phyloP scores from a whole-genome alignment of 1,140 invertebrate species.

The Hestina assimilis region DNA sequence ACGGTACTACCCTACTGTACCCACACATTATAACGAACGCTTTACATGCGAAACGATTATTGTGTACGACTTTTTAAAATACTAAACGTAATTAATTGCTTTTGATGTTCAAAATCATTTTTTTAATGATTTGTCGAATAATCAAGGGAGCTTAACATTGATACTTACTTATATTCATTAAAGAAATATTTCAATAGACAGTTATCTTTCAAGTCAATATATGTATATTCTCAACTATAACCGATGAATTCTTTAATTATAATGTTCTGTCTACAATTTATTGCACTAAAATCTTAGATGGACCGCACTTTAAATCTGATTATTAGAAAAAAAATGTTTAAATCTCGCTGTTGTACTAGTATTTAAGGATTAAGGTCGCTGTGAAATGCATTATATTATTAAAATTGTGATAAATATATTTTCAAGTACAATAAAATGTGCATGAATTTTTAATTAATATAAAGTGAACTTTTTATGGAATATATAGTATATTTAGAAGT shows the following conservation, averaged over 20 bases:
- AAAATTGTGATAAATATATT: constrained; percentile 18
- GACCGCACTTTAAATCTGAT: constrained; percentile 9
- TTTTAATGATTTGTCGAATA: neutral
- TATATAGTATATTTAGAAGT: too few species aligned
- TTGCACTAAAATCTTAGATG: constrained; percentile 7
- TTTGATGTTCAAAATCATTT: neutral
- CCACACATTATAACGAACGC: constrained; percentile 16
- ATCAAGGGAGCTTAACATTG: neutral
- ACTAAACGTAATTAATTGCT: neutral
- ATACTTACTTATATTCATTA: neutral
- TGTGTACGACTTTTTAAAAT: constrained; percentile 2
- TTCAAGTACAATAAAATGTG: constrained; percentile 5
- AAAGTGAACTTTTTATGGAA: neutral
- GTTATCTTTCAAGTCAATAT: neutral
- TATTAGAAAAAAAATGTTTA: constrained; percentile 2
- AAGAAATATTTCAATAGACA: neutral
- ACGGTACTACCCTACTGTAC: neutral
- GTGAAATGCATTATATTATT: constrained; percentile 24
- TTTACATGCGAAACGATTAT: neutral
- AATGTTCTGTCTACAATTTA: neutral
- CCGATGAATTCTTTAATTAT: neutral
- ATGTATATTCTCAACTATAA: neutral
- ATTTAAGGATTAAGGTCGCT: constrained; percentile 13
- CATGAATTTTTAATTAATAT: neutral
- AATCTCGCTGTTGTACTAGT: constrained; percentile 29